Conservation (phyloP, 1,140 invertebrate species). For the Eriosoma lanigerum region DNA sequence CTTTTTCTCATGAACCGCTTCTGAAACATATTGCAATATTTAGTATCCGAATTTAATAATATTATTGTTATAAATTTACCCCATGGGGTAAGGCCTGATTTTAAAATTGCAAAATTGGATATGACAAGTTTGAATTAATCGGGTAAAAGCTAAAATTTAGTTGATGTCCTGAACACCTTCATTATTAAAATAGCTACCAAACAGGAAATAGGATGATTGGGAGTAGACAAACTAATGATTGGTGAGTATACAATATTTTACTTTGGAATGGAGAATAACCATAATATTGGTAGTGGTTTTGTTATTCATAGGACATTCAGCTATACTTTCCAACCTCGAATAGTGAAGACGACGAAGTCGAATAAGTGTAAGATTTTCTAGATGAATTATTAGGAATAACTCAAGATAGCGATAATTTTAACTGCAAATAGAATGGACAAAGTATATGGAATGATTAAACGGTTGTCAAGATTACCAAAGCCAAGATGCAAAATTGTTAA, state of each 20-base stretch:
- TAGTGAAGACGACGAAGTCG: no score
- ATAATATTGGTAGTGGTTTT: neutral
- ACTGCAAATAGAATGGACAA: neutral
- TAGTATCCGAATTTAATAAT: no score
- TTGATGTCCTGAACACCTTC: neutral
- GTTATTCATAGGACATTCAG: neutral
- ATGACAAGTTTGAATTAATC: neutral
- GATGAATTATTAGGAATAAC: no score
- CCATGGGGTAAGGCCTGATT: neutral
- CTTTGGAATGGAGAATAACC: no score
- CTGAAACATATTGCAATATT: no score
- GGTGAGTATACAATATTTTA: slow-evolving; percentile 3
- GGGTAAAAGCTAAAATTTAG: neutral
- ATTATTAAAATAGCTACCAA: neutral
- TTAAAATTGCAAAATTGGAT: neutral
- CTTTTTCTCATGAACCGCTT: no score
- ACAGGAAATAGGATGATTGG: neutral
- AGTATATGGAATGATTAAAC: neutral
- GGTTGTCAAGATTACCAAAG: slow-evolving; percentile 6
- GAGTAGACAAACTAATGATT: neutral
- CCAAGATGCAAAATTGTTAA: neutral
- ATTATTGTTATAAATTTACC: no score
- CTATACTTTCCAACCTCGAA: no score
- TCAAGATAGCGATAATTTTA: no score
- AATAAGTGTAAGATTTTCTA: no score